Evolutionary conservation across 2,113 vertebrate species (phyloP).

Genomic region (Oxyruncus cristatus): DNA sequence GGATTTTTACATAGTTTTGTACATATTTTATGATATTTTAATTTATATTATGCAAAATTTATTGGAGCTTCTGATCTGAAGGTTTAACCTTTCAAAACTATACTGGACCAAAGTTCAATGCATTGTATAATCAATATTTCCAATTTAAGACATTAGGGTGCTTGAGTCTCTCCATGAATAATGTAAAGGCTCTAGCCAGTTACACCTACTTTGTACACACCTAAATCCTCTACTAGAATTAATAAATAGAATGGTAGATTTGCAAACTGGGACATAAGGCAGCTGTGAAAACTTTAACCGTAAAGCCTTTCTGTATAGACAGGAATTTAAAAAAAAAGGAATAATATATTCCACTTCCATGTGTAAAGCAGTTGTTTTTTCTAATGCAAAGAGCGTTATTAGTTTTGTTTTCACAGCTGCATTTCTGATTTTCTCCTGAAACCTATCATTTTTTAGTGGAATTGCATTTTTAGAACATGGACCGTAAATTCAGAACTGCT

Average conservation of each 20-base stretch:
- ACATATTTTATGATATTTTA: neutral
- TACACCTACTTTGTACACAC: neutral
- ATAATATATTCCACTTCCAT: neutral
- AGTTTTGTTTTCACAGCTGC: neutral
- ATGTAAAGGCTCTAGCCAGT: neutral
- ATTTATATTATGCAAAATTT: neutral
- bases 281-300: neutral
- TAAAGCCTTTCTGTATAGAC: neutral
- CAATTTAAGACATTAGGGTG: neutral
- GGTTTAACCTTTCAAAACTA: neutral
- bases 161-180: neutral
- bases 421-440: neutral
- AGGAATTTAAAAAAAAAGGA: neutral
- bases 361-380: neutral
- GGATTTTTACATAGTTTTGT: neutral
- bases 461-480: neutral
- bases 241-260: neutral
- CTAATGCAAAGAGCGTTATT: neutral
- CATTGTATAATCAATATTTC: neutral
- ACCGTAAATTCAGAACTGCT: neutral
- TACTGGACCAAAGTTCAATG: neutral
- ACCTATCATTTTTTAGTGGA: neutral
- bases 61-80: neutral
- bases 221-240: neutral
- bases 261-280: neutral